Percentiles rank a stretch among this genome's conserved stretches.
These are phyloP conservation scores for Fundulus diaphanus DNA, from an alignment of 2,797 vertebrate genomes.

Conservation along the genomic window DNA sequence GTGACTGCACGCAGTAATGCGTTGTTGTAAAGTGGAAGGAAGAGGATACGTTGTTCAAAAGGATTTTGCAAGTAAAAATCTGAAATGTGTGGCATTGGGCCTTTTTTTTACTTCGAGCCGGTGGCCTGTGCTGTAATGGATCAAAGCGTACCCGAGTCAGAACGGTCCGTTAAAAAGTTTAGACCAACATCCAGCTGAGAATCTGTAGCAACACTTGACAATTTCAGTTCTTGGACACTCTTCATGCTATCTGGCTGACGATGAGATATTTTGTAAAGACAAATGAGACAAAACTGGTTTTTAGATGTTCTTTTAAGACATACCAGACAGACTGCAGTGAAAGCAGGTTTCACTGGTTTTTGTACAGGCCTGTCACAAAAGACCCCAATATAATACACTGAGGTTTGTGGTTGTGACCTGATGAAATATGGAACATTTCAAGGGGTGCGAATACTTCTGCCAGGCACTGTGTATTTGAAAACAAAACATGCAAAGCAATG, in stretches of 20 bases:
- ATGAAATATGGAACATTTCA: background rate
- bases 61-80: background rate
- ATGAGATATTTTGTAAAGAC: background rate
- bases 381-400: background rate
- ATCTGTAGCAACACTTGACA: background rate
- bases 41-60: background rate
- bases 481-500: constrained; percentile 1
- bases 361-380: background rate
- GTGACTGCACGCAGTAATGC: background rate
- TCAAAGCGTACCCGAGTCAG: background rate
- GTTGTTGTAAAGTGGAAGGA: background rate
- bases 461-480: background rate
- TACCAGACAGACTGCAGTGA: background rate
- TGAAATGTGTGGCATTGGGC: background rate
- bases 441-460: background rate
- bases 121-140: background rate
- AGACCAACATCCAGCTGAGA: background rate
- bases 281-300: background rate
- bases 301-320: background rate
- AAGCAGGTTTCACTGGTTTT: background rate
- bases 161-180: background rate
- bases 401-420: background rate
- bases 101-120: no score
- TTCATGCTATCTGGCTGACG: no score
- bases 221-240: background rate